Conservation (phyloP, 2,113 vertebrate genomes). For the Nibea albiflora region DNA sequence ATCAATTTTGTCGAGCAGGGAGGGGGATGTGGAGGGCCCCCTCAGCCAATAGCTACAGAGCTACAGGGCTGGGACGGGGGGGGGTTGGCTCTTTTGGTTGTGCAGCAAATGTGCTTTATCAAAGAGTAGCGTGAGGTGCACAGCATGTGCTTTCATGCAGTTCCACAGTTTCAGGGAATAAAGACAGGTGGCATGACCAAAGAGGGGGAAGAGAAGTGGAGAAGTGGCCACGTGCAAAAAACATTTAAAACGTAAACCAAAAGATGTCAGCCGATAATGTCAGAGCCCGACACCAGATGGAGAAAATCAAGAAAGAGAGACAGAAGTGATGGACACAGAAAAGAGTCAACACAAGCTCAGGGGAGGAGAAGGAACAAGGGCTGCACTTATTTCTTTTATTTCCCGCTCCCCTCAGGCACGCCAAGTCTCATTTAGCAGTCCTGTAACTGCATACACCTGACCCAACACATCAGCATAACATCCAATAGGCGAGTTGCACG, state of each 20-base stretch:
- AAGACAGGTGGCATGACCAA: slow-evolving; percentile 47
- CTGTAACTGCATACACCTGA: slow-evolving; percentile 68
- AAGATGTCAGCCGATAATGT: not conserved
- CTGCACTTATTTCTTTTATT: slow-evolving; percentile 55
- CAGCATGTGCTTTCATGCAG: slow-evolving; percentile 29
- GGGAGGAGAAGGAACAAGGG: slow-evolving; percentile 32
- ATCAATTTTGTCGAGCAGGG: slow-evolving; percentile 34
- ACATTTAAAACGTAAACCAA: not conserved
- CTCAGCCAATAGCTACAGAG: not conserved
- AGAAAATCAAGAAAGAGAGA: not conserved
- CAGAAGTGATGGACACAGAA: not conserved
- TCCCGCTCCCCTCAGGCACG: slow-evolving; percentile 40
- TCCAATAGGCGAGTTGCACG: slow-evolving; percentile 44
- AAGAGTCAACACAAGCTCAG: slow-evolving; percentile 26
- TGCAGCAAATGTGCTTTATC: slow-evolving; percentile 44
- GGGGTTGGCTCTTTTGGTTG: slow-evolving; percentile 20
- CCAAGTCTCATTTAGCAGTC: slow-evolving; percentile 55
- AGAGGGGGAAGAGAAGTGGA: not conserved
- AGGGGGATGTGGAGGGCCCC: slow-evolving; percentile 18
- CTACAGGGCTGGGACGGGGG: not conserved
- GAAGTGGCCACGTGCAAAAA: not conserved
- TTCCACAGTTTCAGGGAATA: slow-evolving; percentile 52
- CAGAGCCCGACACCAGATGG: not conserved
- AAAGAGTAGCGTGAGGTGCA: slow-evolving; percentile 38
- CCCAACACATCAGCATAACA: slow-evolving; percentile 50